phyloP scores from a whole-genome alignment of 2,888 invertebrate species.

The Campopleginae sp. region DNA sequence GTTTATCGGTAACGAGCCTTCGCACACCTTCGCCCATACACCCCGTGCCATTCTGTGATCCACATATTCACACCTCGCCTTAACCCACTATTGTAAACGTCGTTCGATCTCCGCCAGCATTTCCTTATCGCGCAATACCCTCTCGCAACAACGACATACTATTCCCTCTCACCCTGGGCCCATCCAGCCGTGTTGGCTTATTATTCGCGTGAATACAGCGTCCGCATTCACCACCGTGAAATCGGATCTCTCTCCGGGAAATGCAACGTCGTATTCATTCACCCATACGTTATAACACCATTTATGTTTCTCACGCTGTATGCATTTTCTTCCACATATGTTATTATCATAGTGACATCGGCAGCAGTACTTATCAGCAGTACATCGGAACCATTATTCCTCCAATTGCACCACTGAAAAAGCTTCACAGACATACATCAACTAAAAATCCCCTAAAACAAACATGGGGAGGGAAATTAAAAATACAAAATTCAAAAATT shows the following conservation, averaged over 20 bases:
- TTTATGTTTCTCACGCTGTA: conserved; percentile 36
- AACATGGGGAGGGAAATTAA: not conserved
- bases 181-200: conserved; percentile 54
- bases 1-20: conserved; percentile 54
- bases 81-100: conserved; percentile 8
- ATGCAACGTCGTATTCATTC: conserved; percentile 52
- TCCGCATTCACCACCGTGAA: conserved; percentile 59
- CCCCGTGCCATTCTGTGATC: conserved; percentile 15
- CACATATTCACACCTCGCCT: conserved; percentile 33
- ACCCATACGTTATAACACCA: conserved; percentile 28
- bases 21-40: conserved; percentile 11
- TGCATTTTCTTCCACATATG: conserved; percentile 11
- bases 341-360: not conserved
- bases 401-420: conserved; percentile 14
- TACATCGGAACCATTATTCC: conserved; percentile 24
- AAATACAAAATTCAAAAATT: not conserved
- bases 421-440: not conserved
- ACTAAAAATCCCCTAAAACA: conserved; percentile 3
- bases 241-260: conserved; percentile 57
- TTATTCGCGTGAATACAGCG: conserved; percentile 64
- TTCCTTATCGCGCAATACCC: conserved; percentile 62
- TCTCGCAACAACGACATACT: conserved; percentile 51
- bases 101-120: conserved; percentile 58
- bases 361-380: conserved; percentile 3
- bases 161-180: conserved; percentile 8